Conservation (phyloP, 2,888 invertebrate genomes). For the Drosophila rellima region DNA sequence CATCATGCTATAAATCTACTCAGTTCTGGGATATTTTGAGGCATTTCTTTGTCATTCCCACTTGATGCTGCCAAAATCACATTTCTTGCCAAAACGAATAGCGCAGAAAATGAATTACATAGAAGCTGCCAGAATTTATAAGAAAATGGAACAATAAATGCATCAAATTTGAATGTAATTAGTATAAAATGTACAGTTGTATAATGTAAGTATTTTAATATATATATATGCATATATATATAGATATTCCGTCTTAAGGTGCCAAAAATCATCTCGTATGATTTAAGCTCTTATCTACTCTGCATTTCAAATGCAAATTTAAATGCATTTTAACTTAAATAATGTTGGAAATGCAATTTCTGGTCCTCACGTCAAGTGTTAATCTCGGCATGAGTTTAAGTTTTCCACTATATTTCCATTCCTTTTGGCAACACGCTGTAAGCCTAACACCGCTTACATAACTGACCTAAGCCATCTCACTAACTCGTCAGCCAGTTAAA, state of each 20-base stretch:
- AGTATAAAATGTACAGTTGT: conserved; percentile 33
- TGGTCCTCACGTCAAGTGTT: neutral
- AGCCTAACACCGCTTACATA: conserved; percentile 57
- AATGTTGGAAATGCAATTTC: neutral
- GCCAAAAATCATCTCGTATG: conserved; percentile 5
- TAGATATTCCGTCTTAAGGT: neutral
- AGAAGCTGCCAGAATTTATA: conserved; percentile 10
- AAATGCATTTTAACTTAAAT: neutral
- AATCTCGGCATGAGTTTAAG: neutral
- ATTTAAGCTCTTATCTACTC: neutral
- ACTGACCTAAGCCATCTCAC: conserved; percentile 68
- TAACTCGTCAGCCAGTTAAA: conserved; percentile 46
- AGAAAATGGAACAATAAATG: conserved; percentile 47
- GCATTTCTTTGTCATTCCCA: neutral
- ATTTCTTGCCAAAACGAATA: conserved; percentile 18
- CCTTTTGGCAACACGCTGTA: neutral
- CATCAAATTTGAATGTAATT: conserved; percentile 42
- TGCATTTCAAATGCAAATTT: too few relatives aligned
- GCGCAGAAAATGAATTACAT: neutral
- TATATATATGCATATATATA: conserved; percentile 10
- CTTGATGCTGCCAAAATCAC: conserved; percentile 5
- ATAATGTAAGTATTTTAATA: neutral
- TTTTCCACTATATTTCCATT: neutral
- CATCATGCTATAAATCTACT: conserved; percentile 5
- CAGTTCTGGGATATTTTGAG: conserved; percentile 8